Evolutionary conservation across 2,797 vertebrate species (phyloP).

Genomic region (Tachyglossus aculeatus): DNA sequence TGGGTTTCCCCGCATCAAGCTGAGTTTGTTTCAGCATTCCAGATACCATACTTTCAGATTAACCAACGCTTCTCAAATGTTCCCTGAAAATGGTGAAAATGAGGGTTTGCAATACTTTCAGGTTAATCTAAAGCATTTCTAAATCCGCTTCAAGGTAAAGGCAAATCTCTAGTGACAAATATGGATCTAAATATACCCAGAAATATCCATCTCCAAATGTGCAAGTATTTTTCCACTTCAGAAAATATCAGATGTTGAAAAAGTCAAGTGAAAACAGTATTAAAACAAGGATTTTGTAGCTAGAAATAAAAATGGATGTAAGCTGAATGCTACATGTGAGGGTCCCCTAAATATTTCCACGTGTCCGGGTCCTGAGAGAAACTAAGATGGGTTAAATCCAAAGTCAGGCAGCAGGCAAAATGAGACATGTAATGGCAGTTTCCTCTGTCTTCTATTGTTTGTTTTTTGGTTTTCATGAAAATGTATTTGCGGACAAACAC

Average conservation of each 20-base stretch:
- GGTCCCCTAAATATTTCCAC: not conserved
- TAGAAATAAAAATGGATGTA: constrained; percentile 26
- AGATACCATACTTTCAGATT: too few species aligned
- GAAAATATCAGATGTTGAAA: not conserved
- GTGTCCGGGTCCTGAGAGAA: not conserved
- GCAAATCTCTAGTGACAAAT: constrained; percentile 26
- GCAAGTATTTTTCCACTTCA: constrained; percentile 18
- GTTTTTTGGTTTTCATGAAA: constrained; percentile 31
- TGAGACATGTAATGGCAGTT: not conserved
- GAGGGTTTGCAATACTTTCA: too few species aligned
- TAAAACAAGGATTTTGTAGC: constrained; percentile 6
- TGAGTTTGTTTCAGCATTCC: too few species aligned
- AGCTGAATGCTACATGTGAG: not conserved
- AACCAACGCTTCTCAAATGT: too few species aligned
- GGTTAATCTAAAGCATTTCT: constrained; percentile 30
- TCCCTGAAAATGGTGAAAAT: too few species aligned
- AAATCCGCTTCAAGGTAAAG: constrained; percentile 36
- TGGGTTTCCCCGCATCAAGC: too few species aligned
- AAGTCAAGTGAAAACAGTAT: not conserved
- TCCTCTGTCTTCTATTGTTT: not conserved
- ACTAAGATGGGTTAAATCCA: not conserved
- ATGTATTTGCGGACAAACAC: too few species aligned
- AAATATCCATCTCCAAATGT: too few species aligned
- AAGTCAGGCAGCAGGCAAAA: not conserved
- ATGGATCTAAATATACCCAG: too few species aligned